Conservation (phyloP, 2,113 vertebrate genomes). For the Bubo bubo region DNA sequence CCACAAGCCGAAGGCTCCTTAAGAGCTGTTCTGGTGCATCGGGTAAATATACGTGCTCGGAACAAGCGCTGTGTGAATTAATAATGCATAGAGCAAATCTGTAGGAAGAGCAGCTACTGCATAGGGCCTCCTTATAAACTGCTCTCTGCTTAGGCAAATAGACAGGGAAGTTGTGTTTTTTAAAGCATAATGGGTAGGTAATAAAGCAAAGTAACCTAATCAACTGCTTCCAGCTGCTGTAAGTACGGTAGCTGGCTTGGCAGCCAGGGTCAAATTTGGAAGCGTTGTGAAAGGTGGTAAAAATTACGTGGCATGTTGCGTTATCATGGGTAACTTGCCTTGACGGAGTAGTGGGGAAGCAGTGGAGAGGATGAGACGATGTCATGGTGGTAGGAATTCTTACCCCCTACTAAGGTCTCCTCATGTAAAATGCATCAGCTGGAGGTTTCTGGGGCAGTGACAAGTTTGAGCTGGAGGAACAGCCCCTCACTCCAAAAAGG, state of each 20-base stretch:
- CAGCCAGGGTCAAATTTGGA: background rate
- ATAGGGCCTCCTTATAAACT: background rate
- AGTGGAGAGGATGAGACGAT: background rate
- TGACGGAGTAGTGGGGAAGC: background rate
- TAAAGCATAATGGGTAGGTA: background rate
- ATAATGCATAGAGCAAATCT: constrained; percentile 47
- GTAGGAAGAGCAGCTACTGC: background rate
- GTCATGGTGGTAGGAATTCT: background rate
- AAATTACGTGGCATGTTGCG: fast-evolving
- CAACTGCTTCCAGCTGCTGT: background rate
- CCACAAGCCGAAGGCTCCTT: constrained; percentile 42
- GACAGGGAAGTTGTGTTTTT: constrained; percentile 27
- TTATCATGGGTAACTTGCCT: background rate
- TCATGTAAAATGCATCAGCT: no score
- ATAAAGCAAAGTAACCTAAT: constrained; percentile 1
- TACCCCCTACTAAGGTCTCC: background rate
- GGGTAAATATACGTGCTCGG: constrained; percentile 28
- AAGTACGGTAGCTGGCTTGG: fast-evolving
- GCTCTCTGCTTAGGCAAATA: constrained; percentile 14
- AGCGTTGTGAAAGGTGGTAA: fast-evolving
- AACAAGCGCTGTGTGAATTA: constrained; percentile 22
- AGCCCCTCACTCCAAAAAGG: background rate
- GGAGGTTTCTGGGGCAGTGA: fast-evolving
- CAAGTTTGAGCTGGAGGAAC: background rate
- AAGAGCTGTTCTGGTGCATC: background rate